Evolutionary conservation across 2,113 vertebrate genomes (phyloP), one percentile per base, ranked within the genome.

Genomic region (Gyps fulvus): DNA sequence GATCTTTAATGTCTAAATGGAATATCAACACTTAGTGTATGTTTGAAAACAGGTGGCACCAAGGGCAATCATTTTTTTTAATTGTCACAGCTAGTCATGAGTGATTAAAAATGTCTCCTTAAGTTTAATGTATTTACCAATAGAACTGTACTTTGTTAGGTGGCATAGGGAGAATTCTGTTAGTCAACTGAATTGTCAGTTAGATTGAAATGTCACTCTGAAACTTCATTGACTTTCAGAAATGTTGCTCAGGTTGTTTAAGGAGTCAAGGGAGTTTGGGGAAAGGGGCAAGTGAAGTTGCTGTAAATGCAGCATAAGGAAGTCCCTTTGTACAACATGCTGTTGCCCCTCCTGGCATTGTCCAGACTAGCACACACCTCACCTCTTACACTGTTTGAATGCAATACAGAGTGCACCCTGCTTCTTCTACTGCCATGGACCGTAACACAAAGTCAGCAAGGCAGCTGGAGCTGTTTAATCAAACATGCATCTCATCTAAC

Each of bases 381-480:
- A 22, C 38, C 43, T 63, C 45, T 73, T 26, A 13, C 1, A 3
- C 27, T 21, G 50, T 32, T 38, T 52, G n/a, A 55, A 42, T 25
- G 40, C 57, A 49, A 13, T 3, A 27, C 42, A 32, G 31, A 65
- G 34, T 26, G 10, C 19, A 72, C 16, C 10, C 86, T 82, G 40
- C 36, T 83, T 11, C 79, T 86, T 8, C 73, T 67, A 2, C 54
- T 70, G 38, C 58, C 57, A 16, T 34, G 69, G 63, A 38, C 50
- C 1, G 3, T 36, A 95, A 85, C 42, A 66, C 54, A 80, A 73
- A 87, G 69, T 65, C 81, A 83, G 50, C 22, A 47, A 88, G 66
- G 36, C 87, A 93, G 55, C 71, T 94, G 89, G 62, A 96, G 43
- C 52, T 70, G 43, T 95, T 94, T 91, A 83, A 83, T 87, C 76